A percentile compares a stretch with the other conserved stretches of the same genome.
These are phyloP conservation scores for Therioaphis trifolii DNA, from an alignment of 2,888 invertebrate genomes.

Conservation along the genomic window DNA sequence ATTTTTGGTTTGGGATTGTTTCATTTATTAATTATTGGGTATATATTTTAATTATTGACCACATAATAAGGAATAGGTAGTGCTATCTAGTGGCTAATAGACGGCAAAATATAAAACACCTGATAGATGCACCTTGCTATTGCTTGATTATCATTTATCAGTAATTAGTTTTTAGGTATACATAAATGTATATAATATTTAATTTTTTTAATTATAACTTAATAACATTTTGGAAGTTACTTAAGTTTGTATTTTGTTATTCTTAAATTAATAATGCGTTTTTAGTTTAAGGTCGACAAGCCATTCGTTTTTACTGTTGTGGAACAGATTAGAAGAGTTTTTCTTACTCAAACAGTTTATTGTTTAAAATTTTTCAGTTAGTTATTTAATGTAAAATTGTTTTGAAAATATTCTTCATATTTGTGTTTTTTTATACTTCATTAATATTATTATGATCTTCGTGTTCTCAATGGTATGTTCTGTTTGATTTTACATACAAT, in stretches of 20 bases:
- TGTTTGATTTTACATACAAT: slow-evolving; percentile 7
- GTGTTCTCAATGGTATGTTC: slow-evolving; percentile 13
- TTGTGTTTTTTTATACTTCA: not conserved
- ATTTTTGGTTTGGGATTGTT: too few relatives aligned
- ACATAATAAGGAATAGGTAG: not conserved
- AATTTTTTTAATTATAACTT: not conserved
- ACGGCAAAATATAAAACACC: slow-evolving; percentile 29
- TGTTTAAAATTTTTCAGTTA: not conserved
- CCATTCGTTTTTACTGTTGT: not conserved
- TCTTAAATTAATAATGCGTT: slow-evolving; percentile 1
- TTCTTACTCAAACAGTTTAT: slow-evolving; percentile 17
- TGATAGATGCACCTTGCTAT: slow-evolving; percentile 38
- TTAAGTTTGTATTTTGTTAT: not conserved
- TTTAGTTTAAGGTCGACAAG: not conserved
- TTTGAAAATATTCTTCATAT: not conserved
- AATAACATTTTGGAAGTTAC: not conserved
- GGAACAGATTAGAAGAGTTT: not conserved
- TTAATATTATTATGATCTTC: not conserved
- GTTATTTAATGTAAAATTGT: not conserved
- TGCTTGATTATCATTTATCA: slow-evolving; percentile 47
- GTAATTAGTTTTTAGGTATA: slow-evolving; percentile 47
- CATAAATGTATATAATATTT: slow-evolving; percentile 20
- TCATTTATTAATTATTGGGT: too few relatives aligned
- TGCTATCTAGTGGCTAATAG: slow-evolving; percentile 20
- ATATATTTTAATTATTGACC: too few relatives aligned